Conservation (phyloP, 1,140 invertebrate species). For the Ips nitidus region DNA sequence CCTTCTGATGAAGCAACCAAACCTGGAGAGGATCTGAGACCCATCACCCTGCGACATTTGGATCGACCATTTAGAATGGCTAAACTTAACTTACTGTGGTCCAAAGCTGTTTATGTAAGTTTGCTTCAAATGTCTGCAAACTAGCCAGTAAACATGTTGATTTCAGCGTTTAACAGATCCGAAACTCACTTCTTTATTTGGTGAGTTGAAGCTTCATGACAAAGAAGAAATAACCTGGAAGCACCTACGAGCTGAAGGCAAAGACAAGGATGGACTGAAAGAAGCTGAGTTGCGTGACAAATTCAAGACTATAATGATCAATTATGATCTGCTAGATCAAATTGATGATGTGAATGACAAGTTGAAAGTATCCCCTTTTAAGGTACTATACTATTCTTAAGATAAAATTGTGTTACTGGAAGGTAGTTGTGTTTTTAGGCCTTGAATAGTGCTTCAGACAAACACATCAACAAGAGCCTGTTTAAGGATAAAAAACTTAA, state of each 20-base stretch:
- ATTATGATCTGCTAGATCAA: constrained; percentile 79
- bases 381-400: constrained; percentile 1
- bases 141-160: background rate
- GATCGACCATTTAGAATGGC: constrained; percentile 51
- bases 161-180: constrained; percentile 74
- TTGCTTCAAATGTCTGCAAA: constrained; percentile 1
- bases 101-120: constrained; percentile 49
- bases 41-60: constrained; percentile 47
- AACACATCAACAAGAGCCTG: constrained; percentile 64
- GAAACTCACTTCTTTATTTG: constrained; percentile 83
- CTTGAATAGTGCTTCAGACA: constrained; percentile 61
- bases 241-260: constrained; percentile 75
- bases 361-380: constrained; percentile 38
- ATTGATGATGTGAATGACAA: constrained; percentile 68
- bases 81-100: constrained; percentile 52
- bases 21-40: constrained; percentile 37
- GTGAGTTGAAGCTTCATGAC: constrained; percentile 88
- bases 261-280: constrained; percentile 83
- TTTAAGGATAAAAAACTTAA: constrained; percentile 91
- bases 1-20: constrained; percentile 8
- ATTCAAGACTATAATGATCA: constrained; percentile 78
- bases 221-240: constrained; percentile 88
- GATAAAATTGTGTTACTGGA: background rate
- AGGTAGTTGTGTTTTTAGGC: constrained; percentile 18
- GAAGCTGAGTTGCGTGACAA: constrained; percentile 81